These are phyloP conservation scores for Mionectes olivaceus DNA, from an alignment of 2,797 vertebrate genomes.

Conservation along the genomic window DNA sequence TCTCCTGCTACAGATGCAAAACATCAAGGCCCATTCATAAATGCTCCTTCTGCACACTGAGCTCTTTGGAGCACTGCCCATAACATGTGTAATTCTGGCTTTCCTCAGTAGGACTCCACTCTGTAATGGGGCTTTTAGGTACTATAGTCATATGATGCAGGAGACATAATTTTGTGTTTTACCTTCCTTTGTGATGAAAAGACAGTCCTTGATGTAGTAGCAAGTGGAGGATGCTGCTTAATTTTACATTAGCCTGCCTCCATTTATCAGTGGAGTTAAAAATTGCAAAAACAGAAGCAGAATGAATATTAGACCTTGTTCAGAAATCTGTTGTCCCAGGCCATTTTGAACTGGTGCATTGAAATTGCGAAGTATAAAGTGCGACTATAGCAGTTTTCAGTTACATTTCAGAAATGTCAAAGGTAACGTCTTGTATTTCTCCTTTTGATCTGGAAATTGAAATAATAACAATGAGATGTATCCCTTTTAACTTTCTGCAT, in stretches of 20 bases:
- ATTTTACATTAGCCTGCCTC: not conserved
- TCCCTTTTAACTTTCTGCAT: slow-evolving; percentile 31
- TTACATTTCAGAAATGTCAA: slow-evolving; percentile 50
- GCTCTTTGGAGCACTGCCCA: not conserved
- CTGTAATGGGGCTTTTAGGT: not conserved
- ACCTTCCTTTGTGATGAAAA: not conserved
- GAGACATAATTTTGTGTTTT: not conserved
- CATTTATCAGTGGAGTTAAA: not conserved
- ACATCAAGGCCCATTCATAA: not conserved
- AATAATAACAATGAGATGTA: slow-evolving; percentile 25
- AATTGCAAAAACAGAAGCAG: not conserved
- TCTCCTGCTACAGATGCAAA: not conserved
- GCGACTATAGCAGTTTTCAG: not conserved
- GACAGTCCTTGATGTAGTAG: not conserved
- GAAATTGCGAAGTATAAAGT: not conserved
- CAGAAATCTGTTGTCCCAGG: not conserved
- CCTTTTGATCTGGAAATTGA: slow-evolving; percentile 46
- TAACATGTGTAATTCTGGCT: not conserved
- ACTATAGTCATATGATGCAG: not conserved
- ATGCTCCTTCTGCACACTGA: not conserved
- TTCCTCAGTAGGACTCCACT: not conserved
- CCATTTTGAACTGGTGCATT: not conserved
- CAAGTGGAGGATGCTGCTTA: not conserved
- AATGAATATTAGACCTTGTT: not conserved
- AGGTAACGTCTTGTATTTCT: slow-evolving; percentile 1